Conservation (phyloP, 2,113 vertebrate species). For the Ammospiza nelsoni region DNA sequence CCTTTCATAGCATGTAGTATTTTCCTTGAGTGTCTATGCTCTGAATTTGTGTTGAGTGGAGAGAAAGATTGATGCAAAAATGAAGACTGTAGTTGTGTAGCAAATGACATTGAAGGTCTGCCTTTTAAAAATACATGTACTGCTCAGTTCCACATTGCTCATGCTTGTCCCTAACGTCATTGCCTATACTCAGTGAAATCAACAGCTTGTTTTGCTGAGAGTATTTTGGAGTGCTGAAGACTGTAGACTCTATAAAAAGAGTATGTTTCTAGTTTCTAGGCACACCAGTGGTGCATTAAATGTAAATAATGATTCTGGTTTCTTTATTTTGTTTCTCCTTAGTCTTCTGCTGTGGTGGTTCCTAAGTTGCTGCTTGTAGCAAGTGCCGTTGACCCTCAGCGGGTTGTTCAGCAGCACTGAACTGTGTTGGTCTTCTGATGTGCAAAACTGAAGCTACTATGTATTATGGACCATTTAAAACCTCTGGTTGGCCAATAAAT, state of each 20-base stretch:
- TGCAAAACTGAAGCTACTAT: accelerated
- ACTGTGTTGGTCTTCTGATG: not conserved
- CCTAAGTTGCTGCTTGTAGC: not conserved
- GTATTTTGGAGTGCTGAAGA: not conserved
- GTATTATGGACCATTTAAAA: accelerated
- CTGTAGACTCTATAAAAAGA: not conserved
- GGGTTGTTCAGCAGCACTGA: not conserved
- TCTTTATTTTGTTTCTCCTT: not conserved
- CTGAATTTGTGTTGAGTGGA: not conserved
- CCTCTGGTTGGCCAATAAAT: accelerated
- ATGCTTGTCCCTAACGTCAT: not conserved
- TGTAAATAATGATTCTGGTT: not conserved
- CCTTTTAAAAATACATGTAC: accelerated
- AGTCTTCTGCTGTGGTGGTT: not conserved
- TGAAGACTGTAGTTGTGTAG: not conserved
- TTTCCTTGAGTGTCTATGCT: not conserved
- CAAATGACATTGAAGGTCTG: not conserved
- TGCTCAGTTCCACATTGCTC: not conserved
- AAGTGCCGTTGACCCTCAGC: not conserved
- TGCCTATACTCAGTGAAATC: accelerated
- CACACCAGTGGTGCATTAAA: no score
- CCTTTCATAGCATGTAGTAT: not conserved
- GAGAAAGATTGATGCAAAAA: not conserved
- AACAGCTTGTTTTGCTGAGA: not conserved
- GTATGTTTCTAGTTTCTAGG: not conserved